Evolutionary conservation across 2,113 vertebrate species (phyloP).

Genomic region (Gallinago paraguaiae): DNA sequence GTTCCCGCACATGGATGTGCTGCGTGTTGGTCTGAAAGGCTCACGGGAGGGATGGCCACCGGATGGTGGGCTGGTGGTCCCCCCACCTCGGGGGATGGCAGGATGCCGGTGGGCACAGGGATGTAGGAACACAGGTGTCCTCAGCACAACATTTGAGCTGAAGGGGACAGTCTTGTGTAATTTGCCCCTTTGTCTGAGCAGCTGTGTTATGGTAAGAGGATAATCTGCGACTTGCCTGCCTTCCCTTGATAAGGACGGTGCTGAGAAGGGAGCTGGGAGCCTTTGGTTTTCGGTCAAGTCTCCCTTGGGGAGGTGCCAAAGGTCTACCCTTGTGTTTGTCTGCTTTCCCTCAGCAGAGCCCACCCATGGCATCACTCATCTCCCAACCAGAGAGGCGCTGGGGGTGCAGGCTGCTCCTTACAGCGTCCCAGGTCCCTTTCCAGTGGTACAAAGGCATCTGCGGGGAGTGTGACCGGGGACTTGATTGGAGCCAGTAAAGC

Average conservation of each 20-base stretch:
- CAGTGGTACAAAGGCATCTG: background rate
- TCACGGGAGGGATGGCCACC: fast-evolving
- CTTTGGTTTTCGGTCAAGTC: background rate
- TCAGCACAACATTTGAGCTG: background rate
- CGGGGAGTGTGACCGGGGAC: background rate
- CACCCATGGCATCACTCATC: fast-evolving
- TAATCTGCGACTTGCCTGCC: background rate
- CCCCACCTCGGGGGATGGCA: background rate
- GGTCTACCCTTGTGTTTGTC: background rate
- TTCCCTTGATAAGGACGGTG: background rate
- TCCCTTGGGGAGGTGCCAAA: background rate
- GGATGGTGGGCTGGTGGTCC: background rate
- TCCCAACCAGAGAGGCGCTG: fast-evolving
- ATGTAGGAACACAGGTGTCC: background rate
- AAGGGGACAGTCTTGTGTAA: background rate
- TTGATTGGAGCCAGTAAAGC: background rate
- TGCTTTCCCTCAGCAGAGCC: background rate
- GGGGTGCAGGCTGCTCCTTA: background rate
- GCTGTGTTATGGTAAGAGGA: too few species aligned
- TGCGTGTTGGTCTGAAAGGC: fast-evolving
- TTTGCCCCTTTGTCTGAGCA: background rate
- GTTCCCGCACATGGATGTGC: fast-evolving
- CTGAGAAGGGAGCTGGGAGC: background rate
- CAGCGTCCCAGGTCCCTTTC: background rate
- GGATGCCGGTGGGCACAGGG: background rate